These are phyloP conservation scores for Daphoenositta chrysoptera DNA, from an alignment of 2,113 vertebrate species.

Conservation along the genomic window DNA sequence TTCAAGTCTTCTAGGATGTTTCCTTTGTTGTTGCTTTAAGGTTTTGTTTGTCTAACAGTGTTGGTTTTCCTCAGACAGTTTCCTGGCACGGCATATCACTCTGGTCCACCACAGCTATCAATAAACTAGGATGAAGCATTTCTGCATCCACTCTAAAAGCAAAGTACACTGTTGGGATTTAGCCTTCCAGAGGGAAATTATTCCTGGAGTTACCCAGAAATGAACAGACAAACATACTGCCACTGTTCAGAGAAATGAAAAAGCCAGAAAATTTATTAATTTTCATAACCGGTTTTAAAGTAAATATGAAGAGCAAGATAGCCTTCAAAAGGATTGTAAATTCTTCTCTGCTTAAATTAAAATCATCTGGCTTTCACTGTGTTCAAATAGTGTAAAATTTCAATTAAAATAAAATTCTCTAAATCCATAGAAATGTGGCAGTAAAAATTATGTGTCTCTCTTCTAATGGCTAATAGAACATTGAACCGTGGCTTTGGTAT, in stretches of 20 bases:
- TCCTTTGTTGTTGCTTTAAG: background rate
- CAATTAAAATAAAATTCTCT: background rate
- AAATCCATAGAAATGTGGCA: background rate
- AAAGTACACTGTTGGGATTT: background rate
- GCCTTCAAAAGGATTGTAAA: background rate
- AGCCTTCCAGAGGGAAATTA: background rate
- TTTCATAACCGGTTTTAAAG: background rate
- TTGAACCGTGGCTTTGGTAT: background rate
- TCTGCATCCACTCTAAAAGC: background rate
- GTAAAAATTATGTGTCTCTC: background rate
- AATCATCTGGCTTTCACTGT: background rate
- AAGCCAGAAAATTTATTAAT: background rate
- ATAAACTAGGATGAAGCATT: background rate
- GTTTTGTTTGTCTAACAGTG: background rate
- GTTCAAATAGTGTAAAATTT: background rate
- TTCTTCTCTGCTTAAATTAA: background rate
- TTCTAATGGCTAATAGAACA: background rate
- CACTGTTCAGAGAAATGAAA: background rate
- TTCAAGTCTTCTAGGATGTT: background rate
- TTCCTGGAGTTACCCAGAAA: background rate
- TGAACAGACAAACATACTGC: background rate
- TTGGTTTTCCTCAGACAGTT: background rate
- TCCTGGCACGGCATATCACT: background rate
- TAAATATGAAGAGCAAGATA: background rate
- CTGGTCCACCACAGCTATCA: background rate